These are phyloP conservation scores for Corythornis vintsioides DNA, from an alignment of 2,113 vertebrate species.

Conservation along the genomic window DNA sequence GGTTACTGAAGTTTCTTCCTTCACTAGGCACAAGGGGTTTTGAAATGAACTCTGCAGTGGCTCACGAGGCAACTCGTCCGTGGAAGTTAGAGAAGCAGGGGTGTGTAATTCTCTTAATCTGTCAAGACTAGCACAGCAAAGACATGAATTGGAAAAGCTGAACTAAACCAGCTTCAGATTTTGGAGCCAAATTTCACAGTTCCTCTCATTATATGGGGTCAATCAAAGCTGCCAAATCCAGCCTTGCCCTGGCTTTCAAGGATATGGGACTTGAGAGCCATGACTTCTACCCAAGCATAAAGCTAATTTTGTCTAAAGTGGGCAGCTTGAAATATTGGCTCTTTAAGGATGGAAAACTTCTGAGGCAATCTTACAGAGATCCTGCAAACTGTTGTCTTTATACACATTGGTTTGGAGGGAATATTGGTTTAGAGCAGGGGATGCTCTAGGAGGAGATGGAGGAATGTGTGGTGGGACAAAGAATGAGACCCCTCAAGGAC, in stretches of 20 bases:
- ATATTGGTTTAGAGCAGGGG: not conserved
- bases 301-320: not conserved
- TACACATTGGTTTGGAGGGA: not conserved
- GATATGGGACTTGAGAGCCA: not conserved
- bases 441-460: not conserved
- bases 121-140: slow-evolving; percentile 25
- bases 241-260: not conserved
- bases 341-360: not conserved
- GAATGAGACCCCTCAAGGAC: not conserved
- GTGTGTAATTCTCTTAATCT: slow-evolving; percentile 63
- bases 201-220: not conserved
- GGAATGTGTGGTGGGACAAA: not conserved
- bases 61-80: slow-evolving; percentile 41
- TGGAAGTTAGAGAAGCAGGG: slow-evolving; percentile 55
- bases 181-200: slow-evolving; percentile 26
- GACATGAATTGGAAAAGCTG: slow-evolving; percentile 40
- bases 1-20: slow-evolving; percentile 66
- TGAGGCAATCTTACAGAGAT: not conserved
- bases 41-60: slow-evolving; percentile 43
- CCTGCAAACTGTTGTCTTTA: not conserved
- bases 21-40: not conserved
- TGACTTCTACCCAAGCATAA: not conserved
- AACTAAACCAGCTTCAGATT: slow-evolving; percentile 35
- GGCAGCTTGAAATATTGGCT: not conserved
- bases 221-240: not conserved